Base-by-base conservation (phyloP, 2,888 invertebrate genomes). In the Leucoma salicis region DNA sequence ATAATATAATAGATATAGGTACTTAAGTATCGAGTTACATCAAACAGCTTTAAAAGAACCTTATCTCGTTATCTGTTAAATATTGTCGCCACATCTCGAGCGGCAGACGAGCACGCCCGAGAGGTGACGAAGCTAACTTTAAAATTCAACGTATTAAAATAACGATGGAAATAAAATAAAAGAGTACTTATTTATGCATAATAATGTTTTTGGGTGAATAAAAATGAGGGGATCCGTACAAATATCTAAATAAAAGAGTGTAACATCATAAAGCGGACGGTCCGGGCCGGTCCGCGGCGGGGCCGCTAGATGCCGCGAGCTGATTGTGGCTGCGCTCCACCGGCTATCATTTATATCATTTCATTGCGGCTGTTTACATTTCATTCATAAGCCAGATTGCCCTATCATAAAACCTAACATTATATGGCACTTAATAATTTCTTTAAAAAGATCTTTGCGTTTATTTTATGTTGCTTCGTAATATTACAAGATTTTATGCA, bases 361-460 rank as follows among this genome's bases (percentile, higher is more conserved):
- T 86, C 85, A 86, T 86, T 85, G 85, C 79, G 81, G 74, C 74
- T 79, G 78, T 82, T 84, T 82, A 82, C 84, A 83, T 85, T 87
- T 88, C 87, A 87, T 83, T 84, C 82, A 82, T 82, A 82, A 82
- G 72, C 70, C 63, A 69, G 73, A 72, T 74, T 72, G 68, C 74
- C 66, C 67, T 71, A 70, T 73, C 73, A 68, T 74, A 71, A 77
- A 76, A 68, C 64, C 67, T 63, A 71, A 71, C 59, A 64, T 66
- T 65, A 66, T 70, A 69, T 60, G 60, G 52, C 62, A 13, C 68
- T 63, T 68, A 60, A 61, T 64, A 57, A 64, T 59, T 61, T 53
- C 40, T 49, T 51, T 49, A 35, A 49, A 40, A 42, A 47, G 34
- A 38, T 41, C 25, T 42, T 50, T 54, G 43, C 50, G 44, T 48